phyloP scores from a whole-genome alignment of 2,113 vertebrate species.

The Bubalus kerabau region DNA sequence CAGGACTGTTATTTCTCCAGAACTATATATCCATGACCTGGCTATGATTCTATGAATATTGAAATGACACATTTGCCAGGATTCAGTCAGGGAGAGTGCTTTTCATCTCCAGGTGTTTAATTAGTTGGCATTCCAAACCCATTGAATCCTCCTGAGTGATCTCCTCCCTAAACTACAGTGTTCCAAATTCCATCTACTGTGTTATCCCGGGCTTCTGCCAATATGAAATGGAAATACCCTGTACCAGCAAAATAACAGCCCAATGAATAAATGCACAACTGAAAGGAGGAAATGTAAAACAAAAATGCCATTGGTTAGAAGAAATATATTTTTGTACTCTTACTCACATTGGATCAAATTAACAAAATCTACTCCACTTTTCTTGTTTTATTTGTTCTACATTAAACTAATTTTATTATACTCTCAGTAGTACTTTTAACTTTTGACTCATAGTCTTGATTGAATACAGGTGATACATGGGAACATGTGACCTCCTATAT shows the following conservation, averaged over 20 bases:
- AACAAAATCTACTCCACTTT: not conserved
- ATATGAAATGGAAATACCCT: slow-evolving; percentile 5
- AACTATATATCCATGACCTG: not conserved
- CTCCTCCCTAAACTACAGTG: not conserved
- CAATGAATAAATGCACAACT: not conserved
- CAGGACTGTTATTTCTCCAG: not conserved
- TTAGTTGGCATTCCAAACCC: slow-evolving; percentile 40
- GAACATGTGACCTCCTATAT: not conserved
- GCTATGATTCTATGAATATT: slow-evolving; percentile 25
- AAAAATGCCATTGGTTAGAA: not conserved
- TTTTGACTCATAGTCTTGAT: not conserved
- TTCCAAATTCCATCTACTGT: slow-evolving; percentile 15
- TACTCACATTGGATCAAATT: not conserved
- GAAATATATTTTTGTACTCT: not conserved
- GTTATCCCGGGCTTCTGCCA: slow-evolving; percentile 7
- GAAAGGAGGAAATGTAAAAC: not conserved
- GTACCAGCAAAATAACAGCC: slow-evolving; percentile 8
- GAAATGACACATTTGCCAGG: slow-evolving; percentile 16
- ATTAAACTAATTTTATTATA: not conserved
- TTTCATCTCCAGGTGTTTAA: slow-evolving; percentile 49
- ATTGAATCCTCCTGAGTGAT: not conserved
- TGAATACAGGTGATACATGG: not conserved
- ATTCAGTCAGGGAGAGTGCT: not conserved
- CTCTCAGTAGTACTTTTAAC: not conserved
- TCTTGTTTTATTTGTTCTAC: not conserved